Base-by-base conservation (phyloP, 2,888 invertebrate species). In the Conistra vaccinii region DNA sequence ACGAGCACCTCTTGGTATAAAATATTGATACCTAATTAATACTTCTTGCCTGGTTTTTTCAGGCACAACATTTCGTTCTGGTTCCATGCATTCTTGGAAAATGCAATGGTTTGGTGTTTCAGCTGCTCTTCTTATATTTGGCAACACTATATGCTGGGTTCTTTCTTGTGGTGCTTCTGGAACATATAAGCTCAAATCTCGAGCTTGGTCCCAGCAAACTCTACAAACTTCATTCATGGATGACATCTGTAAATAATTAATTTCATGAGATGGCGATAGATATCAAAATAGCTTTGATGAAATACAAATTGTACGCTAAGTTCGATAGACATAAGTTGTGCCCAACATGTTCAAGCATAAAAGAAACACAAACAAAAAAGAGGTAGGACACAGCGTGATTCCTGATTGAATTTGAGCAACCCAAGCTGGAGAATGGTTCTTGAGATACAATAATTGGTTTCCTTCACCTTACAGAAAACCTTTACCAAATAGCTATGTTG, bases 151-250 rank as follows among this genome's bases (percentile, higher is more conserved):
- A 29, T 29, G 20, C 2, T 58, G 58, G 58, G 48, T 6, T 48
- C 48, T 48, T 48, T 61, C 69, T 61, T 51, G 35, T 6, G 53
- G 76, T 51, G 1, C 51, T 73, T 67, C 60, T 60, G 67, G 58
- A 48, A 63, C 55, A 62, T 55, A 0, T 5, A 74, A 62, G 45
- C 42, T 61, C 20, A 73, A 60, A 61, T 68, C 42, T 69, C 61
- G 55, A 69, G 66, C 69, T 29, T 78, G 74, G 65, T 1, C 61
- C 66, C 77, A 73, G 68, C 68, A 73, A 72, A 58, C 72, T 58
- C 75, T 61, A 81, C 57, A 76, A 39, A 73, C 71, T 71, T 76
- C 73, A 79, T 73, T 73, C 60, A 61, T 73, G 60, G 73, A 58
- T 68, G 73, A 73, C 73, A 68, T 63, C 70, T 71, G 70, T 71